Base-by-base conservation (phyloP, 2,888 invertebrate species). In the Strigamia maritima region DNA sequence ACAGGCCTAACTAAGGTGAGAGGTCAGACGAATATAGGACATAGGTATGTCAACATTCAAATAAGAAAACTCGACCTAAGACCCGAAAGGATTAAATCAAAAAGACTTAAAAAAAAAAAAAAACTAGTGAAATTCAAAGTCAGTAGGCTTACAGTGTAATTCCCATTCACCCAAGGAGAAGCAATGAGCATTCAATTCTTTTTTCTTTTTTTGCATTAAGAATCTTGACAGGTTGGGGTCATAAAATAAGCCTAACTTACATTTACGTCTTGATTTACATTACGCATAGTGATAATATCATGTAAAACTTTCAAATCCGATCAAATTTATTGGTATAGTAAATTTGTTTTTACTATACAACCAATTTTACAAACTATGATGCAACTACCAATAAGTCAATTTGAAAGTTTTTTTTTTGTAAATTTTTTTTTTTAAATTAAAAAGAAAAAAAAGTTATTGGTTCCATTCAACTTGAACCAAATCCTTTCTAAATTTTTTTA, bases 161-260 rank as follows among this genome's bases (percentile, higher is more conserved):
- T 70, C 70, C 70, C 28, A 70, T 70, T 70, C 70, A 70, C 28
- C 28, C 14, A 26, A 70, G 70, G 28, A 8, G n/a, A n/a, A n/a
- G n/a, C n/a, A n/a, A 28, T 14, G 70, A 26, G 19, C 16, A 16
- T n/a, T 54, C 8, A n/a, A 19, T 54, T 70, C 14, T 70, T 28
- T 16, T 7, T 60, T 60, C 4, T 60, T 60, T 60, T 60, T 70
- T 70, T 28, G 28, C 2, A 70, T 70, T 70, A 70, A 28, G n/a
- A 14, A n/a, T 28, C 28, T 16, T 70, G 70, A 70, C 70, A 70
- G 70, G 28, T 70, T 70, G 10, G 3, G 70, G 70, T 28, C 28
- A 26, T 70, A 70, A 70, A 70, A 26, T 70, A 70, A 70, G 70
- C 70, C 70, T 70, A 70, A 70, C 70, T 26, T 70, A 70, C 28